Evolutionary conservation across 2,888 invertebrate species (phyloP), one percentile per base, ranked within the genome.

Genomic region (Parasteatoda lunata): DNA sequence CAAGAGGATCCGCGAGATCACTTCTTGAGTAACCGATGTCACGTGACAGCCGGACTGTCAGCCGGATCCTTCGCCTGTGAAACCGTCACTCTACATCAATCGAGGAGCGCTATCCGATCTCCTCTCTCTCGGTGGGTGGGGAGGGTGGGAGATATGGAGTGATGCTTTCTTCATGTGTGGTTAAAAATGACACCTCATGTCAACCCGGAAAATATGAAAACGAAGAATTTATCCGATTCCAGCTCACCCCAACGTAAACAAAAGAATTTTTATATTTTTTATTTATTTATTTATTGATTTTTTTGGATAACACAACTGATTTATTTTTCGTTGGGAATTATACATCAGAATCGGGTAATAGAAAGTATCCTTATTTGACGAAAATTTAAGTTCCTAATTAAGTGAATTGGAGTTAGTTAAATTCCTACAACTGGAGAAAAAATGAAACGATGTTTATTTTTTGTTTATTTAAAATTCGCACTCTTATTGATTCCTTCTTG

Each of bases 71-170:
- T 73, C 65, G 73, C 73, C 69, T 76, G 79, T 54, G 72, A 76
- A 81, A 77, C 68, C 77, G 77, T 81, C 81, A 86, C 81, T 81
- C 64, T 9, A 52, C 77, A 81, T 86, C 73, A 54, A 77, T 86
- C 77, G 71, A 30, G 13, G 13, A 47, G 6, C 13, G 76, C 15
- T 75, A 82, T 48, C 59, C 49, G 82, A 82, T 82, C 82, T 30
- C 47, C 54, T 30, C 6, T 6, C 49, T 9, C 30, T 13, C 6
- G 15, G 48, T 7, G 49, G 15, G 66, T 15, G 66, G 66, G 30
- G 45, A 68, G 13, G 15, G 45, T 51, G 51, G 48, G 68, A 52
- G 71, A 68, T 70, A 54, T 49, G 66, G 80, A 80, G 72, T 80
- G 80, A 73, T 73, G 54, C 49, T 30, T 68, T 15, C 66, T 68